Evolutionary conservation across 2,797 vertebrate genomes (phyloP).

Genomic region (Scomberomorus guttatus): DNA sequence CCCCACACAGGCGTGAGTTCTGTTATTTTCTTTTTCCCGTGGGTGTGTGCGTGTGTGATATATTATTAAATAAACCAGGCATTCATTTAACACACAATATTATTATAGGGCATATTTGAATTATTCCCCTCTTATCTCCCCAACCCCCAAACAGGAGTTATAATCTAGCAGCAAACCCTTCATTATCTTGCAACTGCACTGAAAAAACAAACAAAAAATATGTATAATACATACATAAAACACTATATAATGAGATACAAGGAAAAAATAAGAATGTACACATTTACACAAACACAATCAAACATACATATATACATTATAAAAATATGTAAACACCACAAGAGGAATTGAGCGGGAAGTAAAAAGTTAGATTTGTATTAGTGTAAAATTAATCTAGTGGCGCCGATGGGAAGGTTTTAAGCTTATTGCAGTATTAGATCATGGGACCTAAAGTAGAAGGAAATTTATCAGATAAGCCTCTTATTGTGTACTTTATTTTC

Average conservation of each 20-base stretch:
- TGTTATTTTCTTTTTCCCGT: constrained; percentile 3
- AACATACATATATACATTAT: background rate
- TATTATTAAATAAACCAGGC: constrained; percentile 42
- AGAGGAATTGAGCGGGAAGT: constrained; percentile 24
- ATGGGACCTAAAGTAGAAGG: constrained; percentile 60
- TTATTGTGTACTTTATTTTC: constrained; percentile 73
- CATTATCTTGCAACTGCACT: constrained; percentile 23
- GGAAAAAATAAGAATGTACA: constrained; percentile 15
- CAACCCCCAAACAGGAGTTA: constrained; percentile 28
- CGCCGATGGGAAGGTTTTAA: constrained; percentile 62
- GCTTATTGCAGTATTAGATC: constrained; percentile 66
- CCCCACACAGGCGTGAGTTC: constrained; percentile 28
- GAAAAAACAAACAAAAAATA: constrained; percentile 9
- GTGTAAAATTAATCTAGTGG: constrained; percentile 61
- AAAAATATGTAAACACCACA: constrained; percentile 5
- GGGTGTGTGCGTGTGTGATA: constrained; percentile 18
- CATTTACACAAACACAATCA: constrained; percentile 30
- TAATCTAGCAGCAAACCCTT: constrained; percentile 23
- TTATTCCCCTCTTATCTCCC: constrained; percentile 43
- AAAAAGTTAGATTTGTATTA: constrained; percentile 57
- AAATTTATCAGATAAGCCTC: constrained; percentile 79
- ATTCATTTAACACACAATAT: constrained; percentile 41
- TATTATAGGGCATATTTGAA: constrained; percentile 31
- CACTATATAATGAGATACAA: background rate
- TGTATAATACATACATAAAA: constrained; percentile 5